phyloP scores from a whole-genome alignment of 2,113 vertebrate species.

The Carlito syrichta region DNA sequence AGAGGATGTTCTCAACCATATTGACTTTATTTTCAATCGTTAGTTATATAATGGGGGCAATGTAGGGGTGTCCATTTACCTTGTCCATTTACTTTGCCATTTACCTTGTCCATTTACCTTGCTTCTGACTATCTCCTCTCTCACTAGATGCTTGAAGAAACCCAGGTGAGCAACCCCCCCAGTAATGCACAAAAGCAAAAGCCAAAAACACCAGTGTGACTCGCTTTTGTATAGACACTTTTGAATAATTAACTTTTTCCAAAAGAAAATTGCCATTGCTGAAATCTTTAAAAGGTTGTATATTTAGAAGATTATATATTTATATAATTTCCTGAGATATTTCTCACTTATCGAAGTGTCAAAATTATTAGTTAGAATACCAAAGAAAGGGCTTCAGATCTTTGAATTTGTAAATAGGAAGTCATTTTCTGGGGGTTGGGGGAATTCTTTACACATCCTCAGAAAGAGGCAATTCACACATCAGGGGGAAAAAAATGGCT shows the following conservation, averaged over 20 bases:
- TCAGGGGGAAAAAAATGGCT: not conserved
- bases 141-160: not conserved
- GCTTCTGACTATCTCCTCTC: too few relatives aligned
- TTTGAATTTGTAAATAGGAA: slow-evolving; percentile 9
- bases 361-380: not conserved
- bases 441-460: not conserved
- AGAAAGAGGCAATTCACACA: not conserved
- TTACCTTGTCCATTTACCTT: too few relatives aligned
- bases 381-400: not conserved
- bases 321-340: not conserved
- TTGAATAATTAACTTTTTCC: not conserved
- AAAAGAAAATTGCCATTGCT: not conserved
- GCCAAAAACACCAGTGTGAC: not conserved
- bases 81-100: too few relatives aligned
- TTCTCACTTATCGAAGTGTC: not conserved
- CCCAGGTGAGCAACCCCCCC: not conserved
- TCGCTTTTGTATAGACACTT: not conserved
- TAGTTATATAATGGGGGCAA: too few relatives aligned
- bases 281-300: not conserved
- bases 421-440: not conserved
- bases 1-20: too few relatives aligned
- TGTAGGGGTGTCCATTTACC: too few relatives aligned
- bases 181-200: not conserved
- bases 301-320: too few relatives aligned
- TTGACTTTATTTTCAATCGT: too few relatives aligned